Evolutionary conservation across 1,140 invertebrate species (phyloP).

Genomic region (Drosophila tsacasi): DNA sequence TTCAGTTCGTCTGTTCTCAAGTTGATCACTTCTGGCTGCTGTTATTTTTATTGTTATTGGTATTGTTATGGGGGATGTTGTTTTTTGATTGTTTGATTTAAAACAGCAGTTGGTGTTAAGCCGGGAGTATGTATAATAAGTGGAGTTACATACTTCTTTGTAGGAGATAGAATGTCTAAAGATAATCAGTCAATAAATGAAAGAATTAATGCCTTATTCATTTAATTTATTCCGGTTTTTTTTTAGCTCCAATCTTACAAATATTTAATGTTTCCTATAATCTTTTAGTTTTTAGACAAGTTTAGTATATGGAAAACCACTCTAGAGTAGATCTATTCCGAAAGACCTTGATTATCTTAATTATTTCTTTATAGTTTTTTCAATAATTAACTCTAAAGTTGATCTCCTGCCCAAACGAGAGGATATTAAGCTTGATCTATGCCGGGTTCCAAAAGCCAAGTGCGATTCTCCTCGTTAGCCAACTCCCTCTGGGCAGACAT

Average conservation of each 20-base stretch:
- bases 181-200: background rate
- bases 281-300: background rate
- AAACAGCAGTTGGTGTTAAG: background rate
- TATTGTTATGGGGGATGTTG: slow-evolving; percentile 15
- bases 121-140: slow-evolving; percentile 1
- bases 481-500: slow-evolving; percentile 22
- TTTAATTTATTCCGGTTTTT: too few species aligned
- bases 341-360: background rate
- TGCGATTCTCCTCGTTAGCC: slow-evolving; percentile 6
- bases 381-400: background rate
- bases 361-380: background rate
- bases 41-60: slow-evolving; percentile 21
- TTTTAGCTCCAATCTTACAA: too few species aligned
- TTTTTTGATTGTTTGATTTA: slow-evolving; percentile 39
- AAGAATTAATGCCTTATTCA: too few species aligned
- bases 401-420: background rate
- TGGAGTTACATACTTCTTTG: background rate
- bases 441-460: background rate
- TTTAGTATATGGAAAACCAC: too few species aligned
- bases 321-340: background rate
- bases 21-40: slow-evolving; percentile 32
- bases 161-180: background rate
- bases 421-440: background rate
- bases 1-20: slow-evolving; percentile 16
- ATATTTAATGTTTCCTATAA: background rate